Evolutionary conservation across 1,140 invertebrate species (phyloP), one percentile per base, ranked within the genome.

Genomic region (Nylanderia fulva): DNA sequence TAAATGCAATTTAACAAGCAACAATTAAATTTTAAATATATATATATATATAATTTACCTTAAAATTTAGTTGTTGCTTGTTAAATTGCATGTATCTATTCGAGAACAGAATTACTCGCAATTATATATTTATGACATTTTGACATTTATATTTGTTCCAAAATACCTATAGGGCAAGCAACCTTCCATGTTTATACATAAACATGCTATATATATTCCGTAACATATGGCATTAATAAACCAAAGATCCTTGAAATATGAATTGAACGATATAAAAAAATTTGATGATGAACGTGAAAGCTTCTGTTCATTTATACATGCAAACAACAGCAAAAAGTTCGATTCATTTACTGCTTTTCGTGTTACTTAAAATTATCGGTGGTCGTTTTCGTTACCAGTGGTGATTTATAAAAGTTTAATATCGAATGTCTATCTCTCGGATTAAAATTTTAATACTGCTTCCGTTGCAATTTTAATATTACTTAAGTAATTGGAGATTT

Each of bases 81-180:
- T n/a, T n/a, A n/a, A n/a, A n/a, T n/a, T n/a, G n/a, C n/a, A n/a
- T n/a, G n/a, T n/a, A n/a, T n/a, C n/a, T n/a, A n/a, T n/a, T n/a
- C n/a, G n/a, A n/a, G n/a, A n/a, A n/a, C n/a, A n/a, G n/a, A n/a
- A n/a, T n/a, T 36, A 11, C 15, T n/a, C 29, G 45, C 27, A 36
- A 75, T 75, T 18, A 52, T 56, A 33, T 45, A 84, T 84, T 75
- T 74, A 83, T 82, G 69, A n/a, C n/a, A n/a, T n/a, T n/a, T n/a
- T n/a, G n/a, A n/a, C n/a, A n/a, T 21, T 39, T 27, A 54, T 58
- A 45, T 56, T 29, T 15, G 29, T 74, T 27, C 56, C 7, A 8
- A 18, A 33, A 63, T 76, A 75, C n/a, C n/a, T 72, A n/a, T 39
- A n/a, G 24, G 63, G 13, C 18, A 45, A 48, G 18, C 24, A 15